These are phyloP conservation scores for Tigriopus japonicus DNA, from an alignment of 1,140 invertebrate species.

Conservation along the genomic window DNA sequence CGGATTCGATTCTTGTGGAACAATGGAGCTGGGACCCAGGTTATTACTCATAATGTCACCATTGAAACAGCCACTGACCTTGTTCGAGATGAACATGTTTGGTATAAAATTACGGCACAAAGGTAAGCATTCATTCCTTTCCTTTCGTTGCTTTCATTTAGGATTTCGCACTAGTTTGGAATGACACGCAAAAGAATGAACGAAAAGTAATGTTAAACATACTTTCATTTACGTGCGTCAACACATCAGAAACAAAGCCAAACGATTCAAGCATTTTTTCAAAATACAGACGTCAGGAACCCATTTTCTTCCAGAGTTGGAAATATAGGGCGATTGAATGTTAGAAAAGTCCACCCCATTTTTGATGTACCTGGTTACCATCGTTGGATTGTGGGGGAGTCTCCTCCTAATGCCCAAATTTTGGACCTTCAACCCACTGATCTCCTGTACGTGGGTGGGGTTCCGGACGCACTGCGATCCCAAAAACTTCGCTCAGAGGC, in stretches of 20 bases:
- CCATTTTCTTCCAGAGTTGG: constrained; percentile 26
- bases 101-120: constrained; percentile 50
- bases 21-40: constrained; percentile 43
- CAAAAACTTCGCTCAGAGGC: constrained; percentile 8
- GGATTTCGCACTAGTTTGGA: no score
- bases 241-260: no score
- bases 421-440: constrained; percentile 16
- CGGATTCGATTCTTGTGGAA: constrained; percentile 55
- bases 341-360: constrained; percentile 26
- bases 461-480: constrained; percentile 11
- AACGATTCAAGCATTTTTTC: not conserved
- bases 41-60: constrained; percentile 38
- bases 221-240: no score
- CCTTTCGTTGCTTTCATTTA: not conserved
- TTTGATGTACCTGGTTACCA: constrained; percentile 10
- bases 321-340: constrained; percentile 34
- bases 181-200: no score
- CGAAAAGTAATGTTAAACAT: no score
- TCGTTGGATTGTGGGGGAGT: constrained; percentile 18
- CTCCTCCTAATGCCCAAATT: constrained; percentile 17
- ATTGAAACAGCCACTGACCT: constrained; percentile 34
- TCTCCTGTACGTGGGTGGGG: constrained; percentile 12
- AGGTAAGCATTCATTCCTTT: constrained; percentile 25
- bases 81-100: constrained; percentile 39
- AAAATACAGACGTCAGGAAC: constrained; percentile 18